Percentiles rank a stretch among this genome's conserved stretches.
phyloP scores from a whole-genome alignment of 2,888 invertebrate genomes.

The Cheilosia vernalis region DNA sequence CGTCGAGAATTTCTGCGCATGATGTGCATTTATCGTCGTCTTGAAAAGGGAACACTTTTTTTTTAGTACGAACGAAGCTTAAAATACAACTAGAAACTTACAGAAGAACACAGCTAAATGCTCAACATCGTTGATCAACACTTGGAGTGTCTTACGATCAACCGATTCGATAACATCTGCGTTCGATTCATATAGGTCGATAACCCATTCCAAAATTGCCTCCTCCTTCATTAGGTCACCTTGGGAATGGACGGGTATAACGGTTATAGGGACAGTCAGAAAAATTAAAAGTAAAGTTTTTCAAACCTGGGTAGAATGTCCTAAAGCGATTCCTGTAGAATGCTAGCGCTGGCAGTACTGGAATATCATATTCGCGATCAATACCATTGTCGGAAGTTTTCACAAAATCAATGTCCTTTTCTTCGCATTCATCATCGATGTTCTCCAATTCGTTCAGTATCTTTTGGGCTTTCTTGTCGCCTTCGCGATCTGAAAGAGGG shows the following conservation, averaged over 20 bases:
- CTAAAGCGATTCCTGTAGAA: constrained; percentile 95
- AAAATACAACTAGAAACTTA: constrained; percentile 83
- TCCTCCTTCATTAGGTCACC: constrained; percentile 96
- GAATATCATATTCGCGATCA: constrained; percentile 93
- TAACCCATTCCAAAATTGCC: constrained; percentile 94
- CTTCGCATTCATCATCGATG: constrained; percentile 96
- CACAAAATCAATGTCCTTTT: constrained; percentile 95
- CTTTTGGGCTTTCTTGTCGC: constrained; percentile 94
- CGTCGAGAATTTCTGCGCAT: constrained; percentile 93
- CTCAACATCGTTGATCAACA: constrained; percentile 94
- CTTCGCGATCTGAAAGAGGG: constrained; percentile 89
- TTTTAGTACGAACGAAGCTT: neutral
- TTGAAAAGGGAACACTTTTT: constrained; percentile 78
- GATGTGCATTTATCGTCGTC: constrained; percentile 93
- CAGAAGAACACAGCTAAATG: constrained; percentile 96
- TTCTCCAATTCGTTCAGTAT: constrained; percentile 95
- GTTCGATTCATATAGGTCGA: constrained; percentile 91
- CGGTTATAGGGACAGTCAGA: neutral
- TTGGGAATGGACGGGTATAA: constrained; percentile 47
- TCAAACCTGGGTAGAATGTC: constrained; percentile 89
- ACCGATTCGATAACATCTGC: constrained; percentile 96
- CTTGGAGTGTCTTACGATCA: constrained; percentile 94
- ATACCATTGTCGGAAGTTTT: constrained; percentile 95
- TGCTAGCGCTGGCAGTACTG: constrained; percentile 91
- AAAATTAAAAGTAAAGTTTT: neutral